These are phyloP conservation scores for Drosophila affinis DNA, from an alignment of 2,888 invertebrate species.

Conservation along the genomic window DNA sequence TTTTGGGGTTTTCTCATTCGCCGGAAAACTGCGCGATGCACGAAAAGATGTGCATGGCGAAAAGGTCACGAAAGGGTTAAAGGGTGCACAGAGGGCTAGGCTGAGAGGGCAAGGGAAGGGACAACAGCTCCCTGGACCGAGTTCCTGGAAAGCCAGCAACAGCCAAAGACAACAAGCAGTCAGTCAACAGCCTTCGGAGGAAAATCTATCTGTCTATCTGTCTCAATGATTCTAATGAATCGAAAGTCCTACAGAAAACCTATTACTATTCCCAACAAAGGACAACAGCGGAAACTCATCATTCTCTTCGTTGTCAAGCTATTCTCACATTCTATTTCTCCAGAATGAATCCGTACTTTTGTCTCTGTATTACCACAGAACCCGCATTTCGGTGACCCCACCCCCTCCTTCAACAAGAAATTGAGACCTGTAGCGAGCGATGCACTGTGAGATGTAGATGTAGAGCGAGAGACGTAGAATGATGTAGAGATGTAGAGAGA, in stretches of 20 bases:
- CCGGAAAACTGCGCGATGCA: conserved; percentile 13
- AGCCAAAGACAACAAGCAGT: not conserved
- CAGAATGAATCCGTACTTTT: not conserved
- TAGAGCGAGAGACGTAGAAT: no score
- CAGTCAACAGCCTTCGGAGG: not conserved
- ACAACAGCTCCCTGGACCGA: not conserved
- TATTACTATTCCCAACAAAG: not conserved
- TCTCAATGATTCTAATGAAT: not conserved
- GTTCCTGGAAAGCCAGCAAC: not conserved
- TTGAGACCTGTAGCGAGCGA: no score
- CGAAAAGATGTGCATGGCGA: not conserved
- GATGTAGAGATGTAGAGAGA: no score
- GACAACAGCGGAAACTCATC: no score
- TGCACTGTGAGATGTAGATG: no score
- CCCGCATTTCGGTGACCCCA: no score
- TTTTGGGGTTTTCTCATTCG: not conserved
- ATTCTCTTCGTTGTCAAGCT: not conserved
- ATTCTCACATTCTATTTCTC: not conserved
- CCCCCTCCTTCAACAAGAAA: no score
- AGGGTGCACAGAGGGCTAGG: not conserved
- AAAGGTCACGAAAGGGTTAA: conserved; percentile 2
- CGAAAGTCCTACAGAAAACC: not conserved
- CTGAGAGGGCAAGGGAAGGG: no score
- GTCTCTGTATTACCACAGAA: not conserved
- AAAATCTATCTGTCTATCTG: not conserved